Evolutionary conservation across 2,797 vertebrate species (phyloP), one percentile per base, ranked within the genome.

Genomic region (Pipistrellus kuhlii): DNA sequence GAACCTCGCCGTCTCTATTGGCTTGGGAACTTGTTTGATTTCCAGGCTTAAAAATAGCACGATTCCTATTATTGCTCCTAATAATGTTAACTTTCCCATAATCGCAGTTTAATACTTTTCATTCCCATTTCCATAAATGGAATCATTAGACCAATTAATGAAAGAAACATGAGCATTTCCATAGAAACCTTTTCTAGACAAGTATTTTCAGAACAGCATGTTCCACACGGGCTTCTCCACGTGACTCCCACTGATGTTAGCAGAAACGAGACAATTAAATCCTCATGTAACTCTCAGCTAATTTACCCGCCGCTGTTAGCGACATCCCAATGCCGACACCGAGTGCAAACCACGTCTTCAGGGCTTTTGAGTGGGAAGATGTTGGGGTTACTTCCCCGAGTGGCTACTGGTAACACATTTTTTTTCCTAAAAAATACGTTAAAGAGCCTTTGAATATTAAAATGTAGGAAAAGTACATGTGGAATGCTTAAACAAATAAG

Each of bases 91-190:
- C 71, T 97, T 85, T 32, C 71, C 68, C 84, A 76, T 93, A 94
- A 75, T 89, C 64, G 85, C 93, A 81, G 15, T 15, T 86, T 78
- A 93, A 85, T 83, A 75, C 59, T 73, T 85, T 76, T 96, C 83
- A 93, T 25, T 94, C 89, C 53, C 89, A 69, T 93, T 75, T 86
- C 73, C 88, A 80, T 17, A 89, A 93, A 88, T 91, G 35, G 85
- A 97, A 96, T 96, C 97, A 98, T 96, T 97, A 95, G 95, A 85
- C 17, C 77, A 96, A 92, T 81, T 88, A 97, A 94, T 94, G 92
- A 91, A 57, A 78, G 95, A 88, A 90, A 95, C 95, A 51, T 78
- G 82, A 80, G 41, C 46, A 91, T 97, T 98, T 96, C 91, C 93
- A 97, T 51, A 73, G 89, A 97, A 98, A 95, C 88, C 92, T 92